Evolutionary conservation across 1,140 invertebrate genomes (phyloP).

Genomic region (Hycleus cichorii): DNA sequence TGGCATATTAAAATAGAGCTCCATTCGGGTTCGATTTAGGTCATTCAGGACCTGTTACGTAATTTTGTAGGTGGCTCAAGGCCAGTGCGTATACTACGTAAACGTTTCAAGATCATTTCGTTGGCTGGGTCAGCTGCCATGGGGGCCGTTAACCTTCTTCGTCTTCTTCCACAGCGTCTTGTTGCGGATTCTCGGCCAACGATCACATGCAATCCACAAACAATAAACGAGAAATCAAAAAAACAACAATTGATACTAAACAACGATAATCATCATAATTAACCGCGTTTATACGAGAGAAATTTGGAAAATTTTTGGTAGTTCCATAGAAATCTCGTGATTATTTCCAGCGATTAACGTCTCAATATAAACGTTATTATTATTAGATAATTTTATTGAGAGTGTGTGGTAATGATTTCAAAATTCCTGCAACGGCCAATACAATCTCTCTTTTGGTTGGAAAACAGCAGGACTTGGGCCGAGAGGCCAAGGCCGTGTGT

Average conservation of each 20-base stretch:
- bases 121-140: slow-evolving; percentile 17
- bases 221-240: not conserved
- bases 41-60: slow-evolving; percentile 14
- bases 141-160: slow-evolving; percentile 9
- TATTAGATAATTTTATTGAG: no score
- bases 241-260: not conserved
- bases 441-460: slow-evolving; percentile 9
- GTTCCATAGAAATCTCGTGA: no score
- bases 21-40: slow-evolving; percentile 6
- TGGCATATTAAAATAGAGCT: no score
- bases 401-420: slow-evolving; percentile 1
- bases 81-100: slow-evolving; percentile 9
- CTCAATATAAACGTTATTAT: no score
- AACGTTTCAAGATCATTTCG: slow-evolving; percentile 11
- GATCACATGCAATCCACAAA: not conserved
- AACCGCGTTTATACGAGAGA: no score
- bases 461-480: slow-evolving; percentile 16
- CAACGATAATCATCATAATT: not conserved
- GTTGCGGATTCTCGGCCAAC: slow-evolving; percentile 5
- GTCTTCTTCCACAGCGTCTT: not conserved
- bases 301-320: no score
- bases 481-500: slow-evolving; percentile 17
- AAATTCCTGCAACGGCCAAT: slow-evolving; percentile 10
- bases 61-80: slow-evolving; percentile 20
- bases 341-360: no score